phyloP scores from a whole-genome alignment of 2,797 vertebrate genomes.

The Spinus olivaceus region DNA sequence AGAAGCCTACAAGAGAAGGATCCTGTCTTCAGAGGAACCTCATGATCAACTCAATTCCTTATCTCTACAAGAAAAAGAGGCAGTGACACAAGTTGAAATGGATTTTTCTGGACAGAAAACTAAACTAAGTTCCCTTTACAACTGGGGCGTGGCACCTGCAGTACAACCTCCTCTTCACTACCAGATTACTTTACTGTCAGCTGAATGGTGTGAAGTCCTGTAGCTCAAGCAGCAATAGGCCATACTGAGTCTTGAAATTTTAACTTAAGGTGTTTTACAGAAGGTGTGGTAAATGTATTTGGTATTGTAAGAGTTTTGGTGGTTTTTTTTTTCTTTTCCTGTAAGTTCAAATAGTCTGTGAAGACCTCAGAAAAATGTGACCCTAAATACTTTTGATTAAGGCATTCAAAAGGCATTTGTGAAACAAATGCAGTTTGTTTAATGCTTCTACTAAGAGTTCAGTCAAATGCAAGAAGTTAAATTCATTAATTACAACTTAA shows the following conservation, averaged over 20 bases:
- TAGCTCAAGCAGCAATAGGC: background rate
- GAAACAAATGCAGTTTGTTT: background rate
- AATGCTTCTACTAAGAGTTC: background rate
- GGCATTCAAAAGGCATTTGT: background rate
- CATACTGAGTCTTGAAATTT: background rate
- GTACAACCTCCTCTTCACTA: background rate
- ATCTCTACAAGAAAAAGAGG: background rate
- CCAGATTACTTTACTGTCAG: background rate
- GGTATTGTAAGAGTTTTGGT: background rate
- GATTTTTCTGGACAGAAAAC: background rate
- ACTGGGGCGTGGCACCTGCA: fast-evolving
- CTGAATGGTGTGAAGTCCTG: background rate
- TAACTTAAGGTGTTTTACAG: background rate
- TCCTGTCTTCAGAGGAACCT: background rate
- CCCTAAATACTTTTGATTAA: background rate
- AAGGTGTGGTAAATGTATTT: background rate
- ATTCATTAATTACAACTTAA: background rate
- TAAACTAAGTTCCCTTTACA: background rate
- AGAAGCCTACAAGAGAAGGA: background rate
- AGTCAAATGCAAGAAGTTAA: background rate
- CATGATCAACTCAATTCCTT: background rate
- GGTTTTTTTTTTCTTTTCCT: background rate
- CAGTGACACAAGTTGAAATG: fast-evolving
- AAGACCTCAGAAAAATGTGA: background rate
- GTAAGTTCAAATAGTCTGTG: background rate